Evolutionary conservation across 2,113 vertebrate species (phyloP).

Genomic region (Todiramphus saurophagus): DNA sequence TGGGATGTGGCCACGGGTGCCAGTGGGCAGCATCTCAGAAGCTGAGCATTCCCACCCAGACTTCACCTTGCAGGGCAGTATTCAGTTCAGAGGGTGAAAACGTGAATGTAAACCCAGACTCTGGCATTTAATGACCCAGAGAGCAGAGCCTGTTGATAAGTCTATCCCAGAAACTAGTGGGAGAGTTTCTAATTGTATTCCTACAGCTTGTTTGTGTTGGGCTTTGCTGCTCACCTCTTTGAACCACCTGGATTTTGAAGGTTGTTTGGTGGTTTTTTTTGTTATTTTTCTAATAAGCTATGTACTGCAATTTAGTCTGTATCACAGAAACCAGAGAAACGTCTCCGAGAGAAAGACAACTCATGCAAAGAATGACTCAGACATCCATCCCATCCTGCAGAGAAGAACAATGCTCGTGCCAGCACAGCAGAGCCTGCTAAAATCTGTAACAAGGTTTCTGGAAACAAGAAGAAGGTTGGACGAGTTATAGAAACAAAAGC

Average conservation of each 20-base stretch:
- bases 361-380: conserved; percentile 45
- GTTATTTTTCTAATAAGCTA: background rate
- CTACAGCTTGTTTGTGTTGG: background rate
- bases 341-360: background rate
- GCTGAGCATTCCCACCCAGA: background rate
- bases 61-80: background rate
- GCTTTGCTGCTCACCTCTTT: background rate
- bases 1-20: background rate
- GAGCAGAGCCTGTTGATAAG: background rate
- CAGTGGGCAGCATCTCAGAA: background rate
- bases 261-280: background rate
- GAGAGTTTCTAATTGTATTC: background rate
- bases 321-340: conserved; percentile 16
- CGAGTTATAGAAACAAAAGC: conserved; percentile 14
- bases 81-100: background rate
- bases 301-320: conserved; percentile 23
- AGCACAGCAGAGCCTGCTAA: background rate
- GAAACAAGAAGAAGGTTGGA: conserved; percentile 15
- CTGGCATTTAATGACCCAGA: background rate
- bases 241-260: background rate
- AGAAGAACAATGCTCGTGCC: conserved; percentile 35
- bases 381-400: conserved; percentile 17
- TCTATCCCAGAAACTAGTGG: background rate
- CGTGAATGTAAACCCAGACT: background rate
- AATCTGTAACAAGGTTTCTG: conserved; percentile 5